phyloP scores from a whole-genome alignment of 2,113 vertebrate genomes.

The Marmota monax region DNA sequence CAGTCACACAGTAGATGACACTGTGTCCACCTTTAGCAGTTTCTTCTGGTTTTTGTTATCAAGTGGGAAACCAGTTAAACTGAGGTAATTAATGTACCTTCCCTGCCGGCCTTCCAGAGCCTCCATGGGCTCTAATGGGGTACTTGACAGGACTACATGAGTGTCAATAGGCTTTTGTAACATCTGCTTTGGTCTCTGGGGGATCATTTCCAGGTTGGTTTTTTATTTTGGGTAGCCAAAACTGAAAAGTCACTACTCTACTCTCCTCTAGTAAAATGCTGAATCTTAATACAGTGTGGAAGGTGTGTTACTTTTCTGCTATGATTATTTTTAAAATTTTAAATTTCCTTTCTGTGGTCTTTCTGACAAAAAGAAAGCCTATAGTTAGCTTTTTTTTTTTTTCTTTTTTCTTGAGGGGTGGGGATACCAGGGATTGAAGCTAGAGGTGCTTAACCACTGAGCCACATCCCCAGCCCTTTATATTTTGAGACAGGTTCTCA shows the following conservation, averaged over 20 bases:
- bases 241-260: constrained; percentile 21
- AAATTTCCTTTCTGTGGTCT: not conserved
- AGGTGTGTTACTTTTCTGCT: constrained; percentile 40
- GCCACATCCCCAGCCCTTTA: too few species aligned
- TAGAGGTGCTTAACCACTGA: too few species aligned
- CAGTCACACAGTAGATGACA: not conserved
- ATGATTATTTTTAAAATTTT: constrained; percentile 17
- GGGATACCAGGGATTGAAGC: too few species aligned
- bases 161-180: not conserved
- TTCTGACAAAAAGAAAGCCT: constrained; percentile 48
- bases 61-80: not conserved
- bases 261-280: constrained; percentile 1
- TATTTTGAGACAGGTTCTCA: too few species aligned
- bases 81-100: not conserved
- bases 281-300: not conserved
- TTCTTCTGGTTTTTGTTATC: not conserved
- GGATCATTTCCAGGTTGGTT: not conserved
- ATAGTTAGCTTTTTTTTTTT: too few species aligned
- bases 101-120: not conserved
- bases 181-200: not conserved
- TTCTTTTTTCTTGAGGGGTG: too few species aligned
- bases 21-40: not conserved
- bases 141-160: not conserved
- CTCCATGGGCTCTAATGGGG: not conserved
- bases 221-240: not conserved